phyloP scores from a whole-genome alignment of 2,113 vertebrate genomes.

The Piprites chloris region DNA sequence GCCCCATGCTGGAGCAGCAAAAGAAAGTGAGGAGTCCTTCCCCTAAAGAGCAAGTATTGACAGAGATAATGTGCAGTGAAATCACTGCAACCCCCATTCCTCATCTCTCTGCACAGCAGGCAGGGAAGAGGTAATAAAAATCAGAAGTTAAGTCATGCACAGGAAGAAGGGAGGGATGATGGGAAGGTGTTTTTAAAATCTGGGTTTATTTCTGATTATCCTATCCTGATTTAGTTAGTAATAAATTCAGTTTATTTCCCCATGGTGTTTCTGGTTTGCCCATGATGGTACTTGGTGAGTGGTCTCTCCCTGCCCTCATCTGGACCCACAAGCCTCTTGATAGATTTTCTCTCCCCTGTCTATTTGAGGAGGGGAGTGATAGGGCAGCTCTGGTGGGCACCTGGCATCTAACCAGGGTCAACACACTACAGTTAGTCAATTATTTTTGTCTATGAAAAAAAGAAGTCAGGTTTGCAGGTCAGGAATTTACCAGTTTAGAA shows the following conservation, averaged over 20 bases:
- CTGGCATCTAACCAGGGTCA: neutral
- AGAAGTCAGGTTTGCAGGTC: neutral
- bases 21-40: neutral
- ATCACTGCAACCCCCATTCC: neutral
- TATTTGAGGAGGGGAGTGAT: too few species aligned
- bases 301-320: neutral
- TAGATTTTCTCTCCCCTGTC: neutral
- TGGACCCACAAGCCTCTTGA: neutral
- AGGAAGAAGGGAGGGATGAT: neutral
- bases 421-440: neutral
- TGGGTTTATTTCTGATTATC: neutral
- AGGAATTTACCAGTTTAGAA: neutral
- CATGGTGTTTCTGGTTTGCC: neutral
- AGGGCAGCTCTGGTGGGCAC: neutral
- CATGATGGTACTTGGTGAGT: neutral
- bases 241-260: neutral
- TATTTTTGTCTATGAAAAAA: neutral
- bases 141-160: neutral
- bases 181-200: neutral
- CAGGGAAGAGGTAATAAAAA: neutral
- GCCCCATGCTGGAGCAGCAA: neutral
- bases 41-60: neutral
- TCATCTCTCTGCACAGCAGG: neutral
- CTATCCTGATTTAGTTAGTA: neutral
- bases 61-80: neutral